Conservation (phyloP, 2,113 vertebrate species). For the Gymnocephalus cernua region DNA sequence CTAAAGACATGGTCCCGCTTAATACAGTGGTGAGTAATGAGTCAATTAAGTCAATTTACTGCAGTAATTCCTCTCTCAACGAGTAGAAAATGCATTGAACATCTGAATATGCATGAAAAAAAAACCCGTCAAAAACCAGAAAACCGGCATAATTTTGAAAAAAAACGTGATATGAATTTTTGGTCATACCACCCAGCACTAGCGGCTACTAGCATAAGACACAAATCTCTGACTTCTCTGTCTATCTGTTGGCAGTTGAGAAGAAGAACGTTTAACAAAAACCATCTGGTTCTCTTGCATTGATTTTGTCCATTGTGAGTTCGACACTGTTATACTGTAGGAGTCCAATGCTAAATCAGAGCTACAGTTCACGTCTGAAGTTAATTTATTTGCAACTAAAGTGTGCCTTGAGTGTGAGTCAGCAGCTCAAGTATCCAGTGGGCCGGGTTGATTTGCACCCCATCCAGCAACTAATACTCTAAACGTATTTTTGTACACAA, state of each 20-base stretch:
- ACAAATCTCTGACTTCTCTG: background rate
- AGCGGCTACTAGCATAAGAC: background rate
- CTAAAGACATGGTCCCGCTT: too few species aligned
- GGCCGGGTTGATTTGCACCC: background rate
- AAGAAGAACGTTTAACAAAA: too few species aligned
- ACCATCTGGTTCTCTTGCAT: background rate
- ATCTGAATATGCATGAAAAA: too few species aligned
- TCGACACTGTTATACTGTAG: too few species aligned
- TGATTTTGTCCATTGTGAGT: background rate
- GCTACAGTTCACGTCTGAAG: background rate
- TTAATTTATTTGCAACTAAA: background rate
- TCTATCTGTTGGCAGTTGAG: background rate
- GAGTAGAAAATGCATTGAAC: too few species aligned
- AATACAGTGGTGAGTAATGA: too few species aligned
- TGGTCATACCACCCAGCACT: too few species aligned
- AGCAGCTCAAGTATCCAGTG: background rate
- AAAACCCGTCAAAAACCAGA: too few species aligned
- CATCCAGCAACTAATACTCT: background rate
- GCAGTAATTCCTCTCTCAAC: too few species aligned
- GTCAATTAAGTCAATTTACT: too few species aligned
- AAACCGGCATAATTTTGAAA: too few species aligned
- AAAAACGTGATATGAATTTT: too few species aligned
- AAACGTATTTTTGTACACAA: background rate
- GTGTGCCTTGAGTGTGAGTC: background rate
- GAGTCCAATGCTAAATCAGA: background rate